Evolutionary conservation across 2,113 vertebrate species (phyloP).

Genomic region (Chaenocephalus aceratus): DNA sequence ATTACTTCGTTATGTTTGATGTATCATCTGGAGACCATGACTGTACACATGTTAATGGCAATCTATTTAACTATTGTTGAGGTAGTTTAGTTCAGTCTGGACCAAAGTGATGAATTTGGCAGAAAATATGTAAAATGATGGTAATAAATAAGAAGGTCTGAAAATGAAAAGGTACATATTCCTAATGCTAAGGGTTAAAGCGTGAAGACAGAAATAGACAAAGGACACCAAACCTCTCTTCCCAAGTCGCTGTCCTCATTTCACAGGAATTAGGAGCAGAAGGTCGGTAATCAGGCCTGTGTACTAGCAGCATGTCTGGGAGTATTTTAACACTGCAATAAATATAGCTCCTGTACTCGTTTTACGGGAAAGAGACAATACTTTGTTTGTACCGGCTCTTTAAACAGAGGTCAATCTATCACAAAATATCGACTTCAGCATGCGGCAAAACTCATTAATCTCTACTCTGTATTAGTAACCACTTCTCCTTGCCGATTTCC

Average conservation of each 20-base stretch:
- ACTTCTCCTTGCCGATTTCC: conserved; percentile 17
- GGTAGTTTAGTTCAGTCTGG: background rate
- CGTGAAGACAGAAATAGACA: conserved; percentile 23
- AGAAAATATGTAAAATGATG: background rate
- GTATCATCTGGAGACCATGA: background rate
- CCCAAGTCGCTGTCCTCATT: conserved; percentile 59
- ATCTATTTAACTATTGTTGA: background rate
- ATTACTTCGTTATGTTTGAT: background rate
- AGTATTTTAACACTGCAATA: conserved; percentile 58
- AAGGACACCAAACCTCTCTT: conserved; percentile 39
- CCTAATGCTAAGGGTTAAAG: background rate
- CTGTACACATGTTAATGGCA: background rate
- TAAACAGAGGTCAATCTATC: conserved; percentile 4
- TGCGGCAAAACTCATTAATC: conserved; percentile 5
- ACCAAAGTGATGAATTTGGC: background rate
- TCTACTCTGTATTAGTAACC: background rate
- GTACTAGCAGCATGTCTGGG: conserved; percentile 46
- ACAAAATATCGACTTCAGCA: conserved; percentile 17
- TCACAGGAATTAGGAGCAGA: conserved; percentile 67
- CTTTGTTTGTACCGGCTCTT: background rate
- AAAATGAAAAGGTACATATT: conserved; percentile 1
- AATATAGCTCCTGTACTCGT: conserved; percentile 38
- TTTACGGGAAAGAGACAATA: conserved; percentile 31
- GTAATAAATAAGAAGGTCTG: background rate
- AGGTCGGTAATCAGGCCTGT: conserved; percentile 66